A percentile compares a stretch with the other conserved stretches of the same genome.
These are phyloP conservation scores for Isurus oxyrinchus DNA, from an alignment of 2,113 vertebrate species.

Conservation along the genomic window DNA sequence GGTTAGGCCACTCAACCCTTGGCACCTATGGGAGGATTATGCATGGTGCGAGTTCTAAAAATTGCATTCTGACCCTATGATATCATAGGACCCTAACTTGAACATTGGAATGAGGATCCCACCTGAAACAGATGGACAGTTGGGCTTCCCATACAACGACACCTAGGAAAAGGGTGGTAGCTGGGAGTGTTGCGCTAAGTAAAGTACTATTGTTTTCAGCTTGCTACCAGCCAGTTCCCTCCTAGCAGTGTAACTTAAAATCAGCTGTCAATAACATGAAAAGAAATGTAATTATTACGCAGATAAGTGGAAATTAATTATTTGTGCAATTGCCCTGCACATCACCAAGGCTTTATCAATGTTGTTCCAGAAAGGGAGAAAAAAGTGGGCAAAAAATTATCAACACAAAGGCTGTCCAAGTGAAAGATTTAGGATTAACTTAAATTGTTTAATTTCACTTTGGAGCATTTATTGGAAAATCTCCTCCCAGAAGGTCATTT, in stretches of 20 bases:
- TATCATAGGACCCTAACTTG: neutral
- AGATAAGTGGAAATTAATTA: neutral
- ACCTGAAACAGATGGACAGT: neutral
- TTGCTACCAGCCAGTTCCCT: neutral
- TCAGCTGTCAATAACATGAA: neutral
- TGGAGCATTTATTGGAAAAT: neutral
- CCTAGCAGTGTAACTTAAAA: neutral
- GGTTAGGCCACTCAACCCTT: neutral
- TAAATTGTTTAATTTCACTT: neutral
- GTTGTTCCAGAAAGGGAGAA: neutral
- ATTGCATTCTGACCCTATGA: neutral
- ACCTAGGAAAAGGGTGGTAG: neutral
- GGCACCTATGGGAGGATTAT: neutral
- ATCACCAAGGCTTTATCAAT: neutral
- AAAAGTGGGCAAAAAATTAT: neutral
- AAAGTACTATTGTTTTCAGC: neutral
- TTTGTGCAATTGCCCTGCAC: neutral
- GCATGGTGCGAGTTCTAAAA: neutral
- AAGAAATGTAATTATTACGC: neutral
- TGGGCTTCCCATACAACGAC: neutral
- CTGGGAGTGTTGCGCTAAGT: neutral
- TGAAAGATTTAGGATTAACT: neutral
- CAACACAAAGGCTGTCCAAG: neutral
- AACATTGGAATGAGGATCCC: neutral
- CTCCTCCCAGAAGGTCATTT: neutral